Percentiles rank a stretch among this genome's conserved stretches.
Evolutionary conservation across 1,140 invertebrate species (phyloP).

Genomic region (Hylaeus anthracinus): DNA sequence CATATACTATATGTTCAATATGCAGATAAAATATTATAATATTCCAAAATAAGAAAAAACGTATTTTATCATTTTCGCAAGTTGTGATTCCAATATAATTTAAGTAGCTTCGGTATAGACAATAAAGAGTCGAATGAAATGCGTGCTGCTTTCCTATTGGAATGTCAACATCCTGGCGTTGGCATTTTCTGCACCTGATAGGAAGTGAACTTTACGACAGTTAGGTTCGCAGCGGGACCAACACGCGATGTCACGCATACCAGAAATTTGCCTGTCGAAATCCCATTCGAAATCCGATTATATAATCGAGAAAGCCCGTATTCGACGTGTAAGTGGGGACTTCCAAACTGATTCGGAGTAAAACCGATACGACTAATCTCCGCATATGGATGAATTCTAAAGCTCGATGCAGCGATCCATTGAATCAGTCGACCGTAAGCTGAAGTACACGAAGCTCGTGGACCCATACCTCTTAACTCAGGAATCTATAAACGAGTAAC

Average conservation of each 20-base stretch:
- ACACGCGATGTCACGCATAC: background rate
- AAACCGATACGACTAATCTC: constrained; percentile 5
- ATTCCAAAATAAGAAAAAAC: no score
- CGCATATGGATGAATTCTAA: background rate
- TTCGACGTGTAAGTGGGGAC: constrained; percentile 5
- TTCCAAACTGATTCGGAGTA: background rate
- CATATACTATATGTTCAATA: no score
- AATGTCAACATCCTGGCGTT: background rate
- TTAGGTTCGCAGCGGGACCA: background rate
- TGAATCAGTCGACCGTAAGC: background rate
- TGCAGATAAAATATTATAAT: no score
- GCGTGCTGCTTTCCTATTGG: background rate
- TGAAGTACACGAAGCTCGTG: background rate
- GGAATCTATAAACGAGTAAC: no score
- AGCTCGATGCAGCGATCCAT: background rate
- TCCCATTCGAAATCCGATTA: background rate
- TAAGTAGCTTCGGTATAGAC: no score
- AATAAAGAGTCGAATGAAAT: no score
- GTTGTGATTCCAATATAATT: no score
- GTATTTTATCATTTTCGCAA: no score
- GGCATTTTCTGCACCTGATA: background rate
- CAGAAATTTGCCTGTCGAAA: background rate
- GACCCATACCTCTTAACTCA: background rate
- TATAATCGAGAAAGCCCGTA: background rate
- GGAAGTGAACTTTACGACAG: background rate